Evolutionary conservation across 2,113 vertebrate species (phyloP).

Genomic region (Castor canadensis): DNA sequence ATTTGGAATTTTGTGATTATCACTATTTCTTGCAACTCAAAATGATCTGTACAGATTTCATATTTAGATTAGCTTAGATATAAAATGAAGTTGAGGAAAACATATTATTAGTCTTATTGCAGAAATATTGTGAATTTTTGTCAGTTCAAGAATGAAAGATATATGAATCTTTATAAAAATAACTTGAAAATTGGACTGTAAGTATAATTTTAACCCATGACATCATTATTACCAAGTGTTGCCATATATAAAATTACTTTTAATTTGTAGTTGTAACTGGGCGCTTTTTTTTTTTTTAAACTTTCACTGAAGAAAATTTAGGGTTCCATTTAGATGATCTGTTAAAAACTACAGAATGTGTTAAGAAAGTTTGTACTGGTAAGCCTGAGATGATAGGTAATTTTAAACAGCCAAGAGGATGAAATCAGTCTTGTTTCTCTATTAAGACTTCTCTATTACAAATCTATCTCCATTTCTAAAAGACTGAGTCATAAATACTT

Average conservation of each 20-base stretch:
- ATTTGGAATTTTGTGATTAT: conserved; percentile 72
- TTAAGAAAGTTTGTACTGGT: conserved; percentile 33
- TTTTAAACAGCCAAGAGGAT: conserved; percentile 62
- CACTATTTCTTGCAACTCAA: conserved; percentile 65
- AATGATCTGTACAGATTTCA: conserved; percentile 35
- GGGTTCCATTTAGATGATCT: conserved; percentile 57
- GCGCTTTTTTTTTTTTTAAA: background rate
- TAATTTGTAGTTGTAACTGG: conserved; percentile 50
- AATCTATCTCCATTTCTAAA: conserved; percentile 61
- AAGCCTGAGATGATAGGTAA: background rate
- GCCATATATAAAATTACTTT: conserved; percentile 46
- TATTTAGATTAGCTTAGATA: conserved; percentile 47
- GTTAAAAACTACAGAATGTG: conserved; percentile 34
- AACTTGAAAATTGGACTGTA: conserved; percentile 54
- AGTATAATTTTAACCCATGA: conserved; percentile 42
- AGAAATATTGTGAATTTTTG: conserved; percentile 15
- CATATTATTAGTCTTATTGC: background rate
- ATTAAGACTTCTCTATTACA: background rate
- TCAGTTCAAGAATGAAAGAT: conserved; percentile 24
- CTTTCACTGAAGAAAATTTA: conserved; percentile 54
- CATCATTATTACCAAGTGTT: conserved; percentile 68
- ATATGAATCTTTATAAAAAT: conserved; percentile 12
- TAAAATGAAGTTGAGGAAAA: conserved; percentile 30
- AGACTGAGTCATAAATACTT: conserved; percentile 6
- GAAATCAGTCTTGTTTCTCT: conserved; percentile 43